Evolutionary conservation across 2,888 invertebrate genomes (phyloP).

Genomic region (Pseudococcus viburni): DNA sequence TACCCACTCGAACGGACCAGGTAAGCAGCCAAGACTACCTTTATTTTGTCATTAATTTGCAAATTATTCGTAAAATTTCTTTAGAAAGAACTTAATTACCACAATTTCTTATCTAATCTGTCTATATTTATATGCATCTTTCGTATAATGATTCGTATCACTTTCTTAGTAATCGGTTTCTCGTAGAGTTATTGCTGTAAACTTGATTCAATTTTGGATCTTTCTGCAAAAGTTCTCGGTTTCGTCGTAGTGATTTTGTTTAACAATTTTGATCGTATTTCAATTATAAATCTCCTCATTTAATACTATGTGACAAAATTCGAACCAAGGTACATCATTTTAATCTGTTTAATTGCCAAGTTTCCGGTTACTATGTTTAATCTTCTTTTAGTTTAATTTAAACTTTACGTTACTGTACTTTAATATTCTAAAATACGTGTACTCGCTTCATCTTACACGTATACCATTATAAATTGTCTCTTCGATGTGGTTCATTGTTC

Average conservation of each 20-base stretch:
- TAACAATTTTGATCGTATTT: background rate
- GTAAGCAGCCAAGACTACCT: conserved; percentile 31
- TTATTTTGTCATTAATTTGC: conserved; percentile 23
- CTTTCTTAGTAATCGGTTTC: background rate
- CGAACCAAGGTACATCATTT: background rate
- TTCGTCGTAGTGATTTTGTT: background rate
- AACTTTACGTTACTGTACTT: background rate
- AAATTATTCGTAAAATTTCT: background rate
- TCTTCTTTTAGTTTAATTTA: background rate
- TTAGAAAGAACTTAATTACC: background rate
- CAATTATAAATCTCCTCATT: background rate
- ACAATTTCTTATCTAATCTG: background rate
- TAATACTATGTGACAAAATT: background rate
- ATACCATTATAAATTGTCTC: background rate
- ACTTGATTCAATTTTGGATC: background rate
- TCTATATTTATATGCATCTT: background rate
- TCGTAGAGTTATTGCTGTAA: background rate
- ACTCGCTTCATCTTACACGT: background rate
- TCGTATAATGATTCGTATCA: background rate
- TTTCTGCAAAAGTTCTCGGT: background rate
- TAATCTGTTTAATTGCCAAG: conserved; percentile 29
- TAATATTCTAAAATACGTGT: background rate
- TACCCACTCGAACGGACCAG: conserved; percentile 67
- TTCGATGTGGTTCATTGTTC: background rate
- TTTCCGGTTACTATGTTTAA: background rate